Percentiles rank a stretch among this genome's conserved stretches.
Evolutionary conservation across 2,113 vertebrate species (phyloP).

Genomic region (Triplophysa dalaica): DNA sequence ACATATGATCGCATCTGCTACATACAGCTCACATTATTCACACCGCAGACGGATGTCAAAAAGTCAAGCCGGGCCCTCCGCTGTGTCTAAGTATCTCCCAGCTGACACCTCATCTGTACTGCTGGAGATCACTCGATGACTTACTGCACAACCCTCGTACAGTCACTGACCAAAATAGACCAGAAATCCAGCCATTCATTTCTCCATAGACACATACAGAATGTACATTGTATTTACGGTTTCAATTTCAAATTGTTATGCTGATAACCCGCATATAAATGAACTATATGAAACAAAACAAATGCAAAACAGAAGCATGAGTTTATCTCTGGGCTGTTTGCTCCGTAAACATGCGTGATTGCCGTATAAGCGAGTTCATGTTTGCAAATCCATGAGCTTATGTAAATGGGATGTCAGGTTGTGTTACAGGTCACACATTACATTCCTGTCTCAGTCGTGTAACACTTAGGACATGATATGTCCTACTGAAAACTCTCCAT

Average conservation of each 20-base stretch:
- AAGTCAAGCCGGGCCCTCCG: slow-evolving; percentile 1
- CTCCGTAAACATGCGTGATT: not conserved
- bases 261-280: no score
- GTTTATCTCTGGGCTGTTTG: not conserved
- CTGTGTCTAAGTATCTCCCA: slow-evolving; percentile 4
- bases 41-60: slow-evolving; percentile 6
- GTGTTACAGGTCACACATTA: slow-evolving; percentile 19
- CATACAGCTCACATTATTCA: no score
- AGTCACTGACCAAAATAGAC: slow-evolving; percentile 34
- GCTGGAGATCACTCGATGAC: not conserved
- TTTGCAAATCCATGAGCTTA: slow-evolving; percentile 2
- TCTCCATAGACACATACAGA: not conserved
- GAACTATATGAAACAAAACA: no score
- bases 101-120: not conserved
- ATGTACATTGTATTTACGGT: not conserved
- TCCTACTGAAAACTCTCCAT: slow-evolving; percentile 53
- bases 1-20: not conserved
- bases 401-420: slow-evolving; percentile 32
- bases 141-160: not conserved
- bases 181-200: not conserved
- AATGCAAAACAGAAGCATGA: no score
- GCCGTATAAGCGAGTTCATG: not conserved
- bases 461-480: slow-evolving; percentile 62
- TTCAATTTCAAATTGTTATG: no score
- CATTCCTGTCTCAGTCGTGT: slow-evolving; percentile 29